A percentile compares a stretch with the other conserved stretches of the same genome.
Evolutionary conservation across 2,888 invertebrate species (phyloP).

Genomic region (Endotricha flammealis): DNA sequence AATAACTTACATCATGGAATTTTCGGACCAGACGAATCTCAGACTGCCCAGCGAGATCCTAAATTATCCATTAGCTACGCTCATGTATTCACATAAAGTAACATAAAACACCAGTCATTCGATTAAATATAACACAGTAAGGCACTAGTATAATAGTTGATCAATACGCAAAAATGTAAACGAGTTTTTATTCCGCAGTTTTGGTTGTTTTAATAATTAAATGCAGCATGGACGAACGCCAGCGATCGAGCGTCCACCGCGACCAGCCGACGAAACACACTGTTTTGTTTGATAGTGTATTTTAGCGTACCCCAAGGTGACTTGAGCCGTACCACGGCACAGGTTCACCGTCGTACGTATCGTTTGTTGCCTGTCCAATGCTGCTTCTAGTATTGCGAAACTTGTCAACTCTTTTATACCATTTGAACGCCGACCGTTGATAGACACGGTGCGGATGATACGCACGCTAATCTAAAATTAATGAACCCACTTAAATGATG

Average conservation of each 20-base stretch:
- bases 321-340: constrained; percentile 43
- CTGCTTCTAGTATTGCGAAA: constrained; percentile 25
- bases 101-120: constrained; percentile 17
- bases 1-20: constrained; percentile 46
- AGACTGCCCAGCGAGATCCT: constrained; percentile 44
- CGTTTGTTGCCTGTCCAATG: constrained; percentile 32
- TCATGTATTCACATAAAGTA: constrained; percentile 38
- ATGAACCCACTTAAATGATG: constrained; percentile 5
- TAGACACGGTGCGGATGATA: neutral
- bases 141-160: constrained; percentile 29
- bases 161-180: constrained; percentile 18
- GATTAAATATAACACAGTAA: constrained; percentile 22
- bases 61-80: constrained; percentile 38
- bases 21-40: constrained; percentile 42
- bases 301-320: constrained; percentile 73
- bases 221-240: constrained; percentile 13
- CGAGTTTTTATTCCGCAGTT: constrained; percentile 24
- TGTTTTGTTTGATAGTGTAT: constrained; percentile 75
- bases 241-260: constrained; percentile 47
- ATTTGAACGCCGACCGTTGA: neutral
- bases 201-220: constrained; percentile 18
- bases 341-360: constrained; percentile 34
- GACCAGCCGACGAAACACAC: constrained; percentile 50
- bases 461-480: neutral
- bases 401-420: neutral